Evolutionary conservation across 1,140 invertebrate genomes (phyloP), one percentile per base, ranked within the genome.

Genomic region (Chrysomallon squamiferum): DNA sequence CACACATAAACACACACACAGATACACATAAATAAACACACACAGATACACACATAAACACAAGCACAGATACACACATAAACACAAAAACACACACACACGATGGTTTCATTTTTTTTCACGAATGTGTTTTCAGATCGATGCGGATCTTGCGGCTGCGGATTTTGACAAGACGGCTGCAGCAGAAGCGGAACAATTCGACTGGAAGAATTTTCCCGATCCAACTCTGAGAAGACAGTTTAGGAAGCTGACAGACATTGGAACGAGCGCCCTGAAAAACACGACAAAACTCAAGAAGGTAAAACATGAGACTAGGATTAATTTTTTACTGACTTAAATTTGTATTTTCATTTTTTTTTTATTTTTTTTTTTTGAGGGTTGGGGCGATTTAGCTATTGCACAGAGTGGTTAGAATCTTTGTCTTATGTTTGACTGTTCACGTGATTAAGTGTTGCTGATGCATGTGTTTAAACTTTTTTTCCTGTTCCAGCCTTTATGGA

Each of bases 161-260:
- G 22, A 13, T 18, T 84, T 85, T 59, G 61, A 68, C n/a, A 77
- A 78, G 59, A 66, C 75, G 45, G 71, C 66, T 6, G 75, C 78
- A 13, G 50, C 45, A 15, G 73, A 85, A 54, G 81, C 78, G 2
- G 72, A 73, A 6, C 49, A 62, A 18, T 83, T 93, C 74, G 88
- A 91, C 63, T 86, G 88, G 76, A 87, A 89, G 20, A 85, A 83
- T 6, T 89, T 95, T 43, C 87, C 89, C 3, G 92, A 96, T 82
- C 88, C 89, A 15, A 81, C 86, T 7, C 88, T 92, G 0, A 90
- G 89, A 76, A 85, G 95, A 66, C 91, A 94, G 79, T 86, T 96
- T 11, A 89, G 90, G 75, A 88, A 91, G 62, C 88, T 95, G 25
- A 92, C 92, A 11, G 90, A 91, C 49, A 91, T 95, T 1, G 95